Conservation (phyloP, 2,888 invertebrate genomes). For the Rotaria socialis region DNA sequence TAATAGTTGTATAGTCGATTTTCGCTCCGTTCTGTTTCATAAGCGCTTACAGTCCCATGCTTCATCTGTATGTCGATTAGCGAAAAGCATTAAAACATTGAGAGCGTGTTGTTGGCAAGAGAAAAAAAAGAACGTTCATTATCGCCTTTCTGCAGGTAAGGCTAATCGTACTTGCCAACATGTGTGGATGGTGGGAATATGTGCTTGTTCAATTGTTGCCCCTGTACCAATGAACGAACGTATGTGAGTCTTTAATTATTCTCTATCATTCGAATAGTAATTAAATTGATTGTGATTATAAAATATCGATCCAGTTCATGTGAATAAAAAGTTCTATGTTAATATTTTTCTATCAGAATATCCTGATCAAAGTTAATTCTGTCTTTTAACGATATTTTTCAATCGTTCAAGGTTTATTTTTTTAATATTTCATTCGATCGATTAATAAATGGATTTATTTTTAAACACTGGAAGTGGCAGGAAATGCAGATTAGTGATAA, state of each 20-base stretch:
- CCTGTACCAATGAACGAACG: conserved; percentile 4
- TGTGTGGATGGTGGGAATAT: background rate
- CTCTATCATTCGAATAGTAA: background rate
- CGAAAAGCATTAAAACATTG: background rate
- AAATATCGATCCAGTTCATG: too few species aligned
- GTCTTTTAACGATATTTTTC: too few species aligned
- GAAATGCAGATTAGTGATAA: too few species aligned
- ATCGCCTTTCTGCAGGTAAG: background rate
- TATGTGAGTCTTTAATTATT: background rate
- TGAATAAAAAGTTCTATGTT: too few species aligned
- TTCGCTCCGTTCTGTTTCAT: conserved; percentile 11
- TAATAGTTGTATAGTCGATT: background rate
- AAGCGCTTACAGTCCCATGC: background rate
- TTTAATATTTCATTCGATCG: too few species aligned
- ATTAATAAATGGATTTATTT: too few species aligned
- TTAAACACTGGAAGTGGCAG: too few species aligned
- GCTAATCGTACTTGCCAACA: background rate
- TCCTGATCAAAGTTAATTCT: too few species aligned
- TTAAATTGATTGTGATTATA: too few species aligned
- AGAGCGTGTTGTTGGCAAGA: background rate
- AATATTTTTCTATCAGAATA: too few species aligned
- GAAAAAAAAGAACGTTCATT: background rate
- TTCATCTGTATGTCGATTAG: background rate
- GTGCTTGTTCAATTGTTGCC: background rate
- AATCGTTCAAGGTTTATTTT: too few species aligned